These are phyloP conservation scores for Herpailurus yagouaroundi DNA, from an alignment of 2,113 vertebrate genomes.

Conservation along the genomic window DNA sequence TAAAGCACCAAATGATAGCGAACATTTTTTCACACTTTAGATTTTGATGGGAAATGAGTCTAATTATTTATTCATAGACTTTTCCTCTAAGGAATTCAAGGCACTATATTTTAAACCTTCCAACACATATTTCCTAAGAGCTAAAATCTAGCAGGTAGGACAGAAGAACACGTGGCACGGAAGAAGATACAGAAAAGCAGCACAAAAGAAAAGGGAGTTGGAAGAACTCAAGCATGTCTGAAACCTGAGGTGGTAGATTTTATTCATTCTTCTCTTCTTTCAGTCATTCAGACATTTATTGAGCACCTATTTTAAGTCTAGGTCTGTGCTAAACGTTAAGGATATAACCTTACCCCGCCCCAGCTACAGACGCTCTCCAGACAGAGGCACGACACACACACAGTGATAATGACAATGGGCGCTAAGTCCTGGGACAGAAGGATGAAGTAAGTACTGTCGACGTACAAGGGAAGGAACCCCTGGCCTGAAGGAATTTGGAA, in stretches of 20 bases:
- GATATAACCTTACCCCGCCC: background rate
- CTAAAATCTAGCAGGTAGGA: constrained; percentile 64
- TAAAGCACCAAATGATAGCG: constrained; percentile 73
- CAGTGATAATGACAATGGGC: background rate
- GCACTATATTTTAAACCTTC: constrained; percentile 73
- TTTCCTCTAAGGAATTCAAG: constrained; percentile 76
- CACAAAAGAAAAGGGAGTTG: constrained; percentile 42
- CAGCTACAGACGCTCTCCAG: background rate
- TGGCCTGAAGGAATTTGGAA: background rate
- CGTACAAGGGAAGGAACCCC: background rate
- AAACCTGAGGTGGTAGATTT: background rate
- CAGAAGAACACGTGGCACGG: constrained; percentile 36
- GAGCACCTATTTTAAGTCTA: constrained; percentile 7
- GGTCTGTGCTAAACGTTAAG: background rate
- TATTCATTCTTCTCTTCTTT: constrained; percentile 43
- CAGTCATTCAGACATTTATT: constrained; percentile 24
- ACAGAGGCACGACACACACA: background rate
- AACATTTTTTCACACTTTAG: constrained; percentile 75
- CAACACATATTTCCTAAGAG: constrained; percentile 67
- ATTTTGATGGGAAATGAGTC: constrained; percentile 81
- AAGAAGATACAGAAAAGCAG: constrained; percentile 49
- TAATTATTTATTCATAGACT: constrained; percentile 83
- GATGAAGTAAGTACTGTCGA: background rate
- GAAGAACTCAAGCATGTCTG: background rate
- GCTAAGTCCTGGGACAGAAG: background rate